Percentiles rank a stretch among this genome's conserved stretches.
Evolutionary conservation across 2,113 vertebrate genomes (phyloP).

Genomic region (Sceloporus undulatus): DNA sequence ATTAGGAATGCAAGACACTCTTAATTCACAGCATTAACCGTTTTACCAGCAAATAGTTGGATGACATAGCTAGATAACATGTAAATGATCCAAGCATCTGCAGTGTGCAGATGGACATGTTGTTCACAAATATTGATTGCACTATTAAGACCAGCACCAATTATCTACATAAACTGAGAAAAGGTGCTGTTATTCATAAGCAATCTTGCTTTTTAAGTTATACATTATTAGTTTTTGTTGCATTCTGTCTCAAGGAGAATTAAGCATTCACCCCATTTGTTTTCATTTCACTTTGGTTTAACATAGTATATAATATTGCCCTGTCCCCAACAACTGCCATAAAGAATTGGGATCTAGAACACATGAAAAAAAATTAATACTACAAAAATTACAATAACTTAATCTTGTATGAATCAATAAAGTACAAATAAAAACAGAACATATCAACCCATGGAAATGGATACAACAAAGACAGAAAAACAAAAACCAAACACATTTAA

Average conservation of each 20-base stretch:
- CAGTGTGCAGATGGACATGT: not conserved
- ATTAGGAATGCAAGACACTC: conserved; percentile 20
- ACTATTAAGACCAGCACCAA: not conserved
- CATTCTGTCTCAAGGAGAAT: not conserved
- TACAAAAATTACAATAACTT: no score
- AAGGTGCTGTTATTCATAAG: not conserved
- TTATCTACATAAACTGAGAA: not conserved
- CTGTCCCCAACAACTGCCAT: no score
- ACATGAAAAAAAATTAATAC: no score
- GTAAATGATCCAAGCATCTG: not conserved
- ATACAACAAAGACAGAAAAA: no score
- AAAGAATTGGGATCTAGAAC: no score
- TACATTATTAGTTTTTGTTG: not conserved
- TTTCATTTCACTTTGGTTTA: no score
- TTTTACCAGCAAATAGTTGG: conserved; percentile 41
- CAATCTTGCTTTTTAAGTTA: not conserved
- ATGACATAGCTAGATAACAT: conserved; percentile 6
- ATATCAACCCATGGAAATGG: no score
- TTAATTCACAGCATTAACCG: conserved; percentile 36
- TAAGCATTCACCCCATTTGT: not conserved
- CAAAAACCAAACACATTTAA: no score
- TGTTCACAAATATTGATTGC: not conserved
- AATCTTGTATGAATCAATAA: no score
- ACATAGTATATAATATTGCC: no score
- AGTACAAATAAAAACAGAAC: no score